phyloP scores from a whole-genome alignment of 2,888 invertebrate species.

The Carterocephalus palaemon region DNA sequence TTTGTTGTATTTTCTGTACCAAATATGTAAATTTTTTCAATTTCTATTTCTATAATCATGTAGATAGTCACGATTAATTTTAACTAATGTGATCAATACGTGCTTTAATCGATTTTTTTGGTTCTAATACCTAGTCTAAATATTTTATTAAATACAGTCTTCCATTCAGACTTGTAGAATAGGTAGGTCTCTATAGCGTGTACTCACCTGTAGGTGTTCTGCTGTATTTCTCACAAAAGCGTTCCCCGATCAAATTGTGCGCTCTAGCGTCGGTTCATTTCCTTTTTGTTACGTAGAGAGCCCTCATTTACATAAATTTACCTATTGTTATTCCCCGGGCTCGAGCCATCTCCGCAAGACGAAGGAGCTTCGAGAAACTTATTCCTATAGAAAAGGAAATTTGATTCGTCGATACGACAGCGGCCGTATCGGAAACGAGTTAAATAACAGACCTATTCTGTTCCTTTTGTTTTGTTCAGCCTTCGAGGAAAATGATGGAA shows the following conservation, averaged over 20 bases:
- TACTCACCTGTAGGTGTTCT: constrained; percentile 27
- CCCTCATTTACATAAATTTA: constrained; percentile 76
- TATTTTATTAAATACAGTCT: too few species aligned
- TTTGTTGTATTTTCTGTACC: too few species aligned
- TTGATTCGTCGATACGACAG: constrained; percentile 67
- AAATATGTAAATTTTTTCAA: too few species aligned
- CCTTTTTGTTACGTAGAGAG: constrained; percentile 70
- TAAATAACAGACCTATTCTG: constrained; percentile 72
- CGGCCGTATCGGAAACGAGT: constrained; percentile 76
- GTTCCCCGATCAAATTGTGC: constrained; percentile 61
- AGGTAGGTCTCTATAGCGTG: background rate
- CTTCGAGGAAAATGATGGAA: constrained; percentile 58
- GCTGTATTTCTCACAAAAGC: constrained; percentile 55
- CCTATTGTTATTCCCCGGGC: constrained; percentile 69
- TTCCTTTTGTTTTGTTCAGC: constrained; percentile 45
- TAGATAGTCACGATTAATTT: too few species aligned
- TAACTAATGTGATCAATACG: too few species aligned
- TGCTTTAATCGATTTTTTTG: too few species aligned
- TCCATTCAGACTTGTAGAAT: background rate
- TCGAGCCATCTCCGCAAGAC: constrained; percentile 50
- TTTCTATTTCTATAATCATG: too few species aligned
- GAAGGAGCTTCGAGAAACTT: constrained; percentile 53
- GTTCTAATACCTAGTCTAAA: too few species aligned
- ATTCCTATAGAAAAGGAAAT: constrained; percentile 59
- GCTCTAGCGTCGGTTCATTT: constrained; percentile 60